Evolutionary conservation across 1,140 invertebrate genomes (phyloP).

Genomic region (Bombus huntii): DNA sequence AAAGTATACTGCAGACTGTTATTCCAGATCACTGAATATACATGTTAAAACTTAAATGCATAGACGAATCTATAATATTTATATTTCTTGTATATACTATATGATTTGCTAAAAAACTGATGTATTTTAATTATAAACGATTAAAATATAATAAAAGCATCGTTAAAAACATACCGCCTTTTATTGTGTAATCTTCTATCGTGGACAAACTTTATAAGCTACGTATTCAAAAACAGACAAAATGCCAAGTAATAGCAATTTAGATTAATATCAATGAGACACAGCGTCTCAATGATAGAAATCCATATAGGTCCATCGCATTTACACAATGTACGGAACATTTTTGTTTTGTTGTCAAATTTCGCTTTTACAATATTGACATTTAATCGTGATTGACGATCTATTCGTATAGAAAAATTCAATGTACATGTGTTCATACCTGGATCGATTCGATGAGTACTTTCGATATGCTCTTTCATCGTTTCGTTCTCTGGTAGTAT

Average conservation of each 20-base stretch:
- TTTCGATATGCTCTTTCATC: slow-evolving; percentile 63
- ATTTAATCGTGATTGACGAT: neutral
- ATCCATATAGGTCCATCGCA: neutral
- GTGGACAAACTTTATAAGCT: neutral
- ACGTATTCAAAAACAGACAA: neutral
- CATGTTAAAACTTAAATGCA: neutral
- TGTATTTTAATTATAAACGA: neutral
- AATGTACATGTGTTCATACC: neutral
- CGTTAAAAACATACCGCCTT: neutral
- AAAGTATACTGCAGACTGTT: slow-evolving; percentile 49
- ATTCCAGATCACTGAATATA: slow-evolving; percentile 61
- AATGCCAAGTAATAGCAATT: no score
- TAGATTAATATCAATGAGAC: neutral
- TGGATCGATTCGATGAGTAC: slow-evolving; percentile 25
- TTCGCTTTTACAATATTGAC: neutral
- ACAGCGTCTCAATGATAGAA: neutral
- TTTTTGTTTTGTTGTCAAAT: neutral
- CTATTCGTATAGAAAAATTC: neutral
- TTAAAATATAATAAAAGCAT: neutral
- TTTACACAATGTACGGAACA: neutral
- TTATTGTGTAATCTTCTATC: neutral
- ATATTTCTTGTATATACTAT: neutral
- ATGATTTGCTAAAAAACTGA: neutral
- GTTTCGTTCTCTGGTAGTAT: slow-evolving; percentile 67
- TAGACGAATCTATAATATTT: neutral